phyloP scores from a whole-genome alignment of 2,888 invertebrate genomes.

The Leucoptera coffeella region DNA sequence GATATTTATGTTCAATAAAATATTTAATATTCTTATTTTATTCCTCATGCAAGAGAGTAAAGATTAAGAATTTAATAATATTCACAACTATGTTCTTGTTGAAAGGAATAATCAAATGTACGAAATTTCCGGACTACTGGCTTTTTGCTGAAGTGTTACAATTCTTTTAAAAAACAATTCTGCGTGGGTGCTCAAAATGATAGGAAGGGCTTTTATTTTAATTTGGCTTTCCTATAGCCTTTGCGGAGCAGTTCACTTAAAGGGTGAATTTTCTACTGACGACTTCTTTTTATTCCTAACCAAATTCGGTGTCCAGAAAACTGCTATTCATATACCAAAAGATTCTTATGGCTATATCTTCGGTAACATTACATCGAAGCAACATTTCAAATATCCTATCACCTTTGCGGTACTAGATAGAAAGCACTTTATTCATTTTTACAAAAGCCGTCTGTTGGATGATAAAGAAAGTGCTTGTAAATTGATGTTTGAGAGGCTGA shows the following conservation, averaged over 20 bases:
- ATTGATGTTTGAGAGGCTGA: constrained; percentile 80
- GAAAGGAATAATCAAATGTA: no score
- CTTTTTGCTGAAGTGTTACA: no score
- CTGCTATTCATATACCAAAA: constrained; percentile 76
- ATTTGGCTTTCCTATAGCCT: constrained; percentile 14
- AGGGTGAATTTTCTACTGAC: constrained; percentile 35
- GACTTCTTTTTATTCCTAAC: constrained; percentile 88
- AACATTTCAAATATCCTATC: constrained; percentile 59
- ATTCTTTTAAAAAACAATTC: background rate
- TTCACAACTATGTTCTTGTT: no score
- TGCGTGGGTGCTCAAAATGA: constrained; percentile 17
- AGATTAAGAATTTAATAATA: no score
- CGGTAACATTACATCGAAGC: constrained; percentile 82
- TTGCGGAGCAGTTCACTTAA: constrained; percentile 26
- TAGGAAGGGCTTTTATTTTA: constrained; percentile 23
- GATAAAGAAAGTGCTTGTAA: constrained; percentile 73
- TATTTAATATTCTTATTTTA: no score
- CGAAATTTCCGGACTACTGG: no score
- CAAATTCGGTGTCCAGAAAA: constrained; percentile 96
- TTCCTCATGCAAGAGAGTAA: no score
- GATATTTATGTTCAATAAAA: no score
- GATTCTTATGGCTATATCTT: constrained; percentile 93
- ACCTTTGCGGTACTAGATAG: constrained; percentile 90
- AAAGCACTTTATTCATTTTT: constrained; percentile 82
- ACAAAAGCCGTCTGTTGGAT: constrained; percentile 62